Base-by-base conservation (phyloP, 2,888 invertebrate species). In the Nineta flava region DNA sequence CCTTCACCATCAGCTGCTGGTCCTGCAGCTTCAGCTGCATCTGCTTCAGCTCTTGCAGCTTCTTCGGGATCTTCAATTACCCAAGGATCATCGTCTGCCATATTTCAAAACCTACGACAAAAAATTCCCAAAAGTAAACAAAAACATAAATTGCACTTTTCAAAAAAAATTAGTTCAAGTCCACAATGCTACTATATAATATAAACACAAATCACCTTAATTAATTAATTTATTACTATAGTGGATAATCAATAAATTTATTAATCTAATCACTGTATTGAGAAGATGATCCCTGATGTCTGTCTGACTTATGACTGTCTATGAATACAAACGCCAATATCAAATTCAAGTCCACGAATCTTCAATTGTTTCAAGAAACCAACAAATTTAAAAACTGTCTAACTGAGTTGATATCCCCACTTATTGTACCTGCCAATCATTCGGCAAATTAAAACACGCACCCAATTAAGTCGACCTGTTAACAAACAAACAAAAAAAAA, bases 61-160 rank as follows among this genome's bases (percentile, higher is more conserved):
- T 58, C 63, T 32, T 58, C 60, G 46, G 55, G 54, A 48, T 72
- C 74, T 60, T 74, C 76, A 59, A 71, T 70, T 58, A 72, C 71
- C 69, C 68, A 69, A 64, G 76, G 68, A 61, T 68, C 77, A 65
- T 77, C 77, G 53, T 67, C 68, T 55, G 59, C 65, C 65, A 65
- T 67, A 58, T 40, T 45, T 26, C 10, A 26, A 26, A 26, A 26
- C 26, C 26, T 26, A 26, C 4, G 7, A 26, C n/a, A n/a, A 6
- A 26, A 26, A 26, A 26, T 7, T 7, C 26, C 26, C 26, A 26
- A 26, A 26, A 19, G 5, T 19, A 19, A 19, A 19, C 19, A 19
- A 26, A n/a, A n/a, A n/a, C n/a, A 26, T 26, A 26, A 26, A 6
- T 26, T 26, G n/a, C 26, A 26, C 26, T 26, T 26, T 26, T 7